phyloP scores from a whole-genome alignment of 2,113 vertebrate genomes.

The Pedionomus torquatus region DNA sequence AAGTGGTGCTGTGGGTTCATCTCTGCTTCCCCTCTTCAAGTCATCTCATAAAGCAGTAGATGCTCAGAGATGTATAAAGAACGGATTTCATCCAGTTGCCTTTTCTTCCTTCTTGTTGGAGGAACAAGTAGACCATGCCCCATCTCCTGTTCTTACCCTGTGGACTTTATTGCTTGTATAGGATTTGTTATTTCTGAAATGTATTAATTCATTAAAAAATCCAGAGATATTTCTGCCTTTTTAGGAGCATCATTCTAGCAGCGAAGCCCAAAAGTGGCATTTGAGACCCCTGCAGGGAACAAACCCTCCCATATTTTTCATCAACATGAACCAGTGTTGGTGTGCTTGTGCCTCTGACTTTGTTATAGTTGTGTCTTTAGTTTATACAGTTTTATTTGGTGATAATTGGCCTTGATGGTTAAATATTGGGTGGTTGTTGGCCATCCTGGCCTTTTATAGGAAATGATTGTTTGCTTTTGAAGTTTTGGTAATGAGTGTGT shows the following conservation, averaged over 20 bases:
- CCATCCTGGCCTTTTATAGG: not conserved
- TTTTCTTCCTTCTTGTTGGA: not conserved
- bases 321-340: not conserved
- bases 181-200: not conserved
- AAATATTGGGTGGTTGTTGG: not conserved
- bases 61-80: not conserved
- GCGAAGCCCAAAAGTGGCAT: not conserved
- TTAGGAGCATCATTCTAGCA: not conserved
- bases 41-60: not conserved
- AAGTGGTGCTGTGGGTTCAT: not conserved
- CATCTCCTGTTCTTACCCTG: not conserved
- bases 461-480: constrained; percentile 18
- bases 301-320: not conserved
- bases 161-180: not conserved
- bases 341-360: not conserved
- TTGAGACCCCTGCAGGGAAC: not conserved
- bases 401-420: constrained; percentile 8
- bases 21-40: not conserved
- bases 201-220: not conserved
- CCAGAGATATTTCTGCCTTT: not conserved
- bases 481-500: constrained; percentile 1
- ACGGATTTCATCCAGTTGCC: not conserved
- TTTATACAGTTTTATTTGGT: constrained; percentile 28
- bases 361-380: not conserved
- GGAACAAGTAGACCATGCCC: not conserved